Evolutionary conservation across 1,140 invertebrate species (phyloP).

Genomic region (Papilio machaon): DNA sequence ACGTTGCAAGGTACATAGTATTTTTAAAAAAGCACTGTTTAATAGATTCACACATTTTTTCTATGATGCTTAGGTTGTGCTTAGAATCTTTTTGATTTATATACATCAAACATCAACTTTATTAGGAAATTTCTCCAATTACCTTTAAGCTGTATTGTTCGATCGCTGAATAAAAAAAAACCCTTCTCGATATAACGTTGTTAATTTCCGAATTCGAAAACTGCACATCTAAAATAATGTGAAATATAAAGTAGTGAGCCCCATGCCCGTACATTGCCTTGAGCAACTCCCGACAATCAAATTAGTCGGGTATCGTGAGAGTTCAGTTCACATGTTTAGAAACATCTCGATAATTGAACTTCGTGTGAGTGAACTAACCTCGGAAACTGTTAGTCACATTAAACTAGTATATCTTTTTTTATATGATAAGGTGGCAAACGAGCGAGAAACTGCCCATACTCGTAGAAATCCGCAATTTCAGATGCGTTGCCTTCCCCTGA

Average conservation of each 20-base stretch:
- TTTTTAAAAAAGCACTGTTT: too few species aligned
- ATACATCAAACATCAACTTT: too few species aligned
- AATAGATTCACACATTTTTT: too few species aligned
- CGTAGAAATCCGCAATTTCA: too few species aligned
- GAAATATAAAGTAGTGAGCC: conserved; percentile 28
- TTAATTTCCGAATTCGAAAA: not conserved
- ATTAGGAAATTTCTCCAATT: not conserved
- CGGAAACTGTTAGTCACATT: conserved; percentile 18
- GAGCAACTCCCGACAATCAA: conserved; percentile 55
- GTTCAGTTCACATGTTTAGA: conserved; percentile 54
- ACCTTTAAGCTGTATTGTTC: not conserved
- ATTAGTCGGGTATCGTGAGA: conserved; percentile 57
- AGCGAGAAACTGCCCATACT: too few species aligned
- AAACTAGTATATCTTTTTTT: not conserved
- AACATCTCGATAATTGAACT: conserved; percentile 49
- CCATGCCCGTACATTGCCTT: conserved; percentile 39
- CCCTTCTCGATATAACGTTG: not conserved
- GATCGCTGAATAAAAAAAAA: not conserved
- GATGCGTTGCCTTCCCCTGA: too few species aligned
- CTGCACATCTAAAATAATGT: not conserved
- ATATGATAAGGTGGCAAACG: too few species aligned
- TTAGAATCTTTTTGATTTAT: too few species aligned
- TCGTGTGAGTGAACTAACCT: conserved; percentile 20
- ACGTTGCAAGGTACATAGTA: too few species aligned
- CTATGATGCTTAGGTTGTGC: too few species aligned